phyloP scores from a whole-genome alignment of 2,113 vertebrate species.

The Cyprinodon tularosa region DNA sequence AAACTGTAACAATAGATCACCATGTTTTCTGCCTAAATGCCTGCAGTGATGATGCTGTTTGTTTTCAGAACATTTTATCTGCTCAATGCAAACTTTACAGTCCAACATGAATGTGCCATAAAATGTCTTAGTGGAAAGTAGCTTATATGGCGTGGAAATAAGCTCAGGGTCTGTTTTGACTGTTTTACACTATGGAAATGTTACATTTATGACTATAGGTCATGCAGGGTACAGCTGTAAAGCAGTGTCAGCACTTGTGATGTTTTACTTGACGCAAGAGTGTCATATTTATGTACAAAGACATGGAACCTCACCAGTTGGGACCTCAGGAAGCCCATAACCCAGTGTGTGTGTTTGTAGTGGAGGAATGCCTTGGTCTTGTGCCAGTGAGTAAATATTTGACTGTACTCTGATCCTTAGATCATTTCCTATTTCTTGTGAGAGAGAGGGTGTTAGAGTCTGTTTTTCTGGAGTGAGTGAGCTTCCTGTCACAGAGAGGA shows the following conservation, averaged over 20 bases:
- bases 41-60: constrained; percentile 50
- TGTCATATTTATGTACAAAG: constrained; percentile 41
- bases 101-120: constrained; percentile 21
- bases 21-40: constrained; percentile 35
- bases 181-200: constrained; percentile 9
- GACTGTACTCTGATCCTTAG: constrained; percentile 7
- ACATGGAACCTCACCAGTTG: constrained; percentile 33
- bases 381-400: constrained; percentile 26
- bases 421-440: neutral
- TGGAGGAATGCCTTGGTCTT: constrained; percentile 17
- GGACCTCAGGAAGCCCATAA: constrained; percentile 44
- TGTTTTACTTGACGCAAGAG: constrained; percentile 19
- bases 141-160: constrained; percentile 15
- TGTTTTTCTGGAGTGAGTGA: too few relatives aligned
- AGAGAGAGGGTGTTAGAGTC: too few relatives aligned
- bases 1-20: constrained; percentile 44
- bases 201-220: constrained; percentile 2
- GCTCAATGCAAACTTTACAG: constrained; percentile 24
- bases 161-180: neutral
- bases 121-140: constrained; percentile 1
- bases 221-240: neutral
- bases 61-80: constrained; percentile 61
- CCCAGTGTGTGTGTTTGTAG: constrained; percentile 9
- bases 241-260: neutral
- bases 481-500: too few relatives aligned